Conservation (phyloP, 2,797 vertebrate genomes). For the Pipistrellus kuhlii region DNA sequence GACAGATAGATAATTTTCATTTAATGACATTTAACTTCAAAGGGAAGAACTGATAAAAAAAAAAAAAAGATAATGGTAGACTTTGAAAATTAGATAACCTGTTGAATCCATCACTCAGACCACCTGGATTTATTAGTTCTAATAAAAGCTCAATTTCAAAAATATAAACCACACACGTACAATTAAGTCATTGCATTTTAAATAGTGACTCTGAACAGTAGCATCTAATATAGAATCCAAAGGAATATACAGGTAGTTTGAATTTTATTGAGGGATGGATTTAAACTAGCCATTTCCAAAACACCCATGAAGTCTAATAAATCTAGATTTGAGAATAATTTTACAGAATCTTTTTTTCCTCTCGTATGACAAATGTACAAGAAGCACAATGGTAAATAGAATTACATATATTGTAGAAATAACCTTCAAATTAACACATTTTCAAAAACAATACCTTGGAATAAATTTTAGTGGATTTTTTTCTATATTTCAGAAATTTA, state of each 20-base stretch:
- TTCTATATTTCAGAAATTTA: slow-evolving; percentile 40
- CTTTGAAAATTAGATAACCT: slow-evolving; percentile 22
- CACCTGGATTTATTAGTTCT: not conserved
- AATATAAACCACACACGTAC: slow-evolving; percentile 22
- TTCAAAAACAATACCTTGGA: not conserved
- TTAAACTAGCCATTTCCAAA: not conserved
- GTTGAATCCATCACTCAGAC: not conserved
- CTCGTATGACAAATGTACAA: not conserved
- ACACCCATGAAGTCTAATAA: not conserved
- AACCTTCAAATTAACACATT: not conserved
- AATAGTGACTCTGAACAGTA: not conserved
- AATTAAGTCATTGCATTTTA: not conserved
- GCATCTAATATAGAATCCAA: not conserved
- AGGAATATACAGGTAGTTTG: not conserved
- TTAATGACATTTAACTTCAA: not conserved
- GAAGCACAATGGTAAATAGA: not conserved
- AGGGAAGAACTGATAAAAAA: not conserved
- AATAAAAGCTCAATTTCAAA: slow-evolving; percentile 23
- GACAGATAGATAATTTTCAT: not conserved
- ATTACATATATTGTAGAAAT: not conserved
- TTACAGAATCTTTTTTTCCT: not conserved
- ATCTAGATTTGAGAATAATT: slow-evolving; percentile 6
- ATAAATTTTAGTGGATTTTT: not conserved
- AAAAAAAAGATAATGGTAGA: not conserved
- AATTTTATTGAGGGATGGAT: slow-evolving; percentile 36